Base-by-base conservation (phyloP, 2,888 invertebrate species). In the Caenorhabditis sulstoni region DNA sequence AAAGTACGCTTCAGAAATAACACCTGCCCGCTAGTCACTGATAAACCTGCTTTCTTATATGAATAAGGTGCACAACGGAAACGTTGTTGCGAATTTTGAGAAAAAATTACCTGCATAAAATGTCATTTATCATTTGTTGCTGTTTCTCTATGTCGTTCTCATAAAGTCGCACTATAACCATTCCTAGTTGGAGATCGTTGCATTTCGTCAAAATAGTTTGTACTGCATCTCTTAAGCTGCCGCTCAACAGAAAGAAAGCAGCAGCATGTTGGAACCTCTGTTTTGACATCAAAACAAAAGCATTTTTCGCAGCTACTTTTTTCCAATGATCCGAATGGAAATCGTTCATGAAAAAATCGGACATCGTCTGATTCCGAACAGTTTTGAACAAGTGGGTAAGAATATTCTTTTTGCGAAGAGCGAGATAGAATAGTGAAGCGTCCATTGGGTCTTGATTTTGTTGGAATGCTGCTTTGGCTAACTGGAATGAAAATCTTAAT, bases 201-300 rank as follows among this genome's bases (percentile, higher is more conserved):
- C 99, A 92, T 90, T 97, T 96, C 83, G 61, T 52, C 14, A 82
- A 47, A 49, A 82, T 67, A 2, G 81, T 81, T 59, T 82, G 97
- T 66, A 99, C 93, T 4, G 98, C 98, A 91, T 99, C 99, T 87
- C 95, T 94, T 37, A 99, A 92, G 39, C 96, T 95, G 22, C 96
- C 96, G 22, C 96, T 97, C 5, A 99, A 92, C 65, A 99, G 92
- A 92, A 99, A 99, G 92, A 99, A 99, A 0, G 97, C 99, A 0
- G 97, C 98, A 0, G 99, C 98, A 90, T 99, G 97, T 79, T 96
- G 95, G 91, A 98, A 99, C 59, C 97, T 90, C 91, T 99, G 98
- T 90, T 95, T 96, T 3, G 98, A 95, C 45, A 99, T 93, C 49
- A 99, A 92, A 1, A 96, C 96, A 90, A 96, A 99, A 0, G 99